phyloP scores from a whole-genome alignment of 2,888 invertebrate genomes.

The Argyra leucocephala region DNA sequence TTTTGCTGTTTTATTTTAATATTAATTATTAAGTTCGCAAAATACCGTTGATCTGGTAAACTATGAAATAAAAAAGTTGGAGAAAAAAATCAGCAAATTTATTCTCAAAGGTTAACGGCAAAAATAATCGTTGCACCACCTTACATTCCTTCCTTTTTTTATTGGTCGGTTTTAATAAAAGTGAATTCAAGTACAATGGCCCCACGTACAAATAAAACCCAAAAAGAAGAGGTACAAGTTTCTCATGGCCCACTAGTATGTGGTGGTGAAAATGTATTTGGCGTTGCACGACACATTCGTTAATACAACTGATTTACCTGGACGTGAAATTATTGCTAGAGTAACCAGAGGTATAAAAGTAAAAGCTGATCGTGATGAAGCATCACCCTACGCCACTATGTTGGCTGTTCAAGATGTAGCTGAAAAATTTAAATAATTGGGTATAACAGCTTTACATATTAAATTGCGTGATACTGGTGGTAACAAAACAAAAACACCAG shows the following conservation, averaged over 20 bases:
- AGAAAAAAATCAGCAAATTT: too few relatives aligned
- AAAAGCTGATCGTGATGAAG: slow-evolving; percentile 99
- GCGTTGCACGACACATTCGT: slow-evolving; percentile 99
- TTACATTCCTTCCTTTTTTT: too few relatives aligned
- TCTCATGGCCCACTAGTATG: slow-evolving; percentile 92
- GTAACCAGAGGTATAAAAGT: slow-evolving; percentile 99
- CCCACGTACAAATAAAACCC: slow-evolving; percentile 93
- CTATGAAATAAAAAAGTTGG: too few relatives aligned
- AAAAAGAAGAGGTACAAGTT: slow-evolving; percentile 94
- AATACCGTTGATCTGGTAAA: too few relatives aligned
- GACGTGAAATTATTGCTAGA: slow-evolving; percentile 86
- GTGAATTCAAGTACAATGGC: slow-evolving; percentile 67
- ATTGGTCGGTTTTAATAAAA: slow-evolving; percentile 2
- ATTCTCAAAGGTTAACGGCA: too few relatives aligned
- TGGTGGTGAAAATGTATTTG: slow-evolving; percentile 96
- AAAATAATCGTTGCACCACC: too few relatives aligned
- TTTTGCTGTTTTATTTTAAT: too few relatives aligned
- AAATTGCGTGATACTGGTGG: slow-evolving; percentile 98
- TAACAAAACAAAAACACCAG: slow-evolving; percentile 95
- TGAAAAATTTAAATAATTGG: slow-evolving; percentile 93
- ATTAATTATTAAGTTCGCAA: too few relatives aligned
- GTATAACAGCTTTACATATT: slow-evolving; percentile 96
- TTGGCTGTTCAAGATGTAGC: slow-evolving; percentile 99
- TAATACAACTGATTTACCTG: slow-evolving; percentile 97
- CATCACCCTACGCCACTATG: slow-evolving; percentile 99